Conservation (phyloP, 1,140 invertebrate species). For the Potamilus streckersoni region DNA sequence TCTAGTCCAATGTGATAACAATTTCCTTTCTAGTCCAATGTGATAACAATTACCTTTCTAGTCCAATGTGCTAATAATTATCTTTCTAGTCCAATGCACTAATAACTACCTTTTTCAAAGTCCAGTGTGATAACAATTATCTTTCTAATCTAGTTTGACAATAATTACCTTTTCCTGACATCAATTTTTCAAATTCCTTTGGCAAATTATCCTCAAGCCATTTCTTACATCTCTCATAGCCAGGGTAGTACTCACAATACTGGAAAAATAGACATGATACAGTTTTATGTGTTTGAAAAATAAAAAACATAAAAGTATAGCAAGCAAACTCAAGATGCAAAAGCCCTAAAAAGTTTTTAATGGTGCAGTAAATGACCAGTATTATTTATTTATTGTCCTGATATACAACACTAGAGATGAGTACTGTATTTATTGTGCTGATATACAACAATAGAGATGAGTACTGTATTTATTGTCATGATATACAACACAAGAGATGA, state of each 20-base stretch:
- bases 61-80: too few species aligned
- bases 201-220: slow-evolving; percentile 97
- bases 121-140: not conserved
- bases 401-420: slow-evolving; percentile 4
- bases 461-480: too few species aligned
- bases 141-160: too few species aligned
- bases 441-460: slow-evolving; percentile 3
- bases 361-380: not conserved
- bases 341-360: slow-evolving; percentile 7
- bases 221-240: slow-evolving; percentile 96
- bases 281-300: too few species aligned
- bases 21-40: too few species aligned
- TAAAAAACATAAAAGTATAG: slow-evolving; percentile 7
- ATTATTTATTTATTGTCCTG: not conserved
- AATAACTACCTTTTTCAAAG: not conserved
- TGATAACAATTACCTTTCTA: too few species aligned
- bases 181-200: slow-evolving; percentile 85
- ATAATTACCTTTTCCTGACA: slow-evolving; percentile 39
- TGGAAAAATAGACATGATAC: slow-evolving; percentile 65
- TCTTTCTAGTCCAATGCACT: not conserved
- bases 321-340: slow-evolving; percentile 5
- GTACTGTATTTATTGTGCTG: too few species aligned
- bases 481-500: slow-evolving; percentile 3
- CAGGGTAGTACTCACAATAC: slow-evolving; percentile 99
- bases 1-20: not conserved